Conservation (phyloP, 2,797 vertebrate genomes). For the Rhinoraja longicauda region DNA sequence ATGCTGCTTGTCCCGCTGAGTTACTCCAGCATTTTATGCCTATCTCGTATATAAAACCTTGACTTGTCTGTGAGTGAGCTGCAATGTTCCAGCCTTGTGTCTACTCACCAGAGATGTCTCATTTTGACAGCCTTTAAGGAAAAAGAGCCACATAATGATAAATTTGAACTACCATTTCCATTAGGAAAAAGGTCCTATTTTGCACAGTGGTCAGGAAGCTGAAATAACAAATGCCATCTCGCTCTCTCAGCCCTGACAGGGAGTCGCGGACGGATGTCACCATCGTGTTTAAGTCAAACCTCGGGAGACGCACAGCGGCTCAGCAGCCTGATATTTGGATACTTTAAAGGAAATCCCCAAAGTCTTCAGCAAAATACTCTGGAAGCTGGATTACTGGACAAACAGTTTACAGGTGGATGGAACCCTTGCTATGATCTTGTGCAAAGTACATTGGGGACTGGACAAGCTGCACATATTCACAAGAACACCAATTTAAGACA, state of each 20-base stretch:
- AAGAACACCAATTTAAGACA: neutral
- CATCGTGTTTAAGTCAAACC: conserved; percentile 45
- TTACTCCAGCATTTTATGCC: too few species aligned
- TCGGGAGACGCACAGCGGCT: conserved; percentile 78
- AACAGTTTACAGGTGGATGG: neutral
- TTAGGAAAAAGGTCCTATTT: neutral
- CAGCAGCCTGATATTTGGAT: conserved; percentile 88
- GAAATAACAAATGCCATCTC: neutral
- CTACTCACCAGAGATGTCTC: neutral
- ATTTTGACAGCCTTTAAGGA: neutral
- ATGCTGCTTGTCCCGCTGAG: too few species aligned
- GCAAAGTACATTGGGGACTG: neutral
- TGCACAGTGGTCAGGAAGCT: neutral
- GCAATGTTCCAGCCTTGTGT: neutral
- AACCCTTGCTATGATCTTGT: neutral
- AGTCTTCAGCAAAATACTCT: conserved; percentile 70
- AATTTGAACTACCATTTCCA: neutral
- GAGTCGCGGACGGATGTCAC: conserved; percentile 24
- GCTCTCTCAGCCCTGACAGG: conserved; percentile 23
- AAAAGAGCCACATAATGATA: neutral
- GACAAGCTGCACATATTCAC: neutral
- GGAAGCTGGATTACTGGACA: conserved; percentile 9
- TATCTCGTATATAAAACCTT: neutral
- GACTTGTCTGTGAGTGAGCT: too few species aligned
- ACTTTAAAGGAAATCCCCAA: conserved; percentile 81